Conservation (phyloP, 2,113 vertebrate species). For the Boulengerochromis microlepis region DNA sequence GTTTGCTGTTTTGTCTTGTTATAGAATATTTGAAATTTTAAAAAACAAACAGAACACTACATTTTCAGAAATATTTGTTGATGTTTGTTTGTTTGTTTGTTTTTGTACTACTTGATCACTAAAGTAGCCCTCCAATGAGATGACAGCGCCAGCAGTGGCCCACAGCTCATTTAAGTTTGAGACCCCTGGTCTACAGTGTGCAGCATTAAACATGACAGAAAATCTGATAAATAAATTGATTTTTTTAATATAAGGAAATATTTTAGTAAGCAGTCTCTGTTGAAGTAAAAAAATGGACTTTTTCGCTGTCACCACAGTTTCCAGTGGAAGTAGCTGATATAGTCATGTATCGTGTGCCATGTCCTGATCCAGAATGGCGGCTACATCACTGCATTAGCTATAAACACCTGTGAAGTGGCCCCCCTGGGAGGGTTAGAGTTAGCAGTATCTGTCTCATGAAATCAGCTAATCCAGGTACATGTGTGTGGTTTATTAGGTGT, state of each 20-base stretch:
- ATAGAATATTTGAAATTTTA: background rate
- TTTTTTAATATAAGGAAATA: background rate
- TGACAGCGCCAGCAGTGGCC: background rate
- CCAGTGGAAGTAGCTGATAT: background rate
- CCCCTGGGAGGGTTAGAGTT: fast-evolving
- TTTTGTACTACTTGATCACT: background rate
- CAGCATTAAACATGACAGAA: background rate
- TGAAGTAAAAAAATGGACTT: fast-evolving
- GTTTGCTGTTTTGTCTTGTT: background rate
- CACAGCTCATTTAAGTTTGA: background rate
- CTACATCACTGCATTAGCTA: background rate
- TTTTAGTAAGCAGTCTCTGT: background rate
- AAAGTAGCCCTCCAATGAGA: background rate
- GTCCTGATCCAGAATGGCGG: background rate
- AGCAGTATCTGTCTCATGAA: background rate
- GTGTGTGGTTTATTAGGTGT: fast-evolving
- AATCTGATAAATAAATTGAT: fast-evolving
- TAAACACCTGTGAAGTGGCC: background rate
- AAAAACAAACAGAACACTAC: background rate
- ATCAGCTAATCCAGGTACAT: background rate
- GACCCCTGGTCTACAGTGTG: background rate
- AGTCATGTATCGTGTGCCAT: background rate
- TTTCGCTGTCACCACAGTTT: background rate
- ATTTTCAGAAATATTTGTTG: background rate
- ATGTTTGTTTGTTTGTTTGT: background rate